phyloP scores from a whole-genome alignment of 1,140 invertebrate genomes.

The Papilio dardanus region DNA sequence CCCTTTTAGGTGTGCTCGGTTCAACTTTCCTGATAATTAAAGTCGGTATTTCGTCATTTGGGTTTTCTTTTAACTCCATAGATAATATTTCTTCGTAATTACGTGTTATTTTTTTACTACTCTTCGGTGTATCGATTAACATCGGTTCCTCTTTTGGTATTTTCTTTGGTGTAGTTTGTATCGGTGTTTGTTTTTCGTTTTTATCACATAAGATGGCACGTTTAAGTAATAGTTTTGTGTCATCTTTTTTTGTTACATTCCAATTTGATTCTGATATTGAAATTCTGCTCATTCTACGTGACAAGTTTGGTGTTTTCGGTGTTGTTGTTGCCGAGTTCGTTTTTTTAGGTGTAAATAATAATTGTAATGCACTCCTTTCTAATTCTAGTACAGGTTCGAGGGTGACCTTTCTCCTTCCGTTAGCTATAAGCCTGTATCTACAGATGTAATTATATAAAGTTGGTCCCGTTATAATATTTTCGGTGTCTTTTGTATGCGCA shows the following conservation, averaged over 20 bases:
- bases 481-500: conserved; percentile 70
- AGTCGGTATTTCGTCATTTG: conserved; percentile 72
- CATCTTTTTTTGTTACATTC: conserved; percentile 75
- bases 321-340: conserved; percentile 47
- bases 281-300: conserved; percentile 71
- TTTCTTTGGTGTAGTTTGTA: conserved; percentile 54
- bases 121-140: conserved; percentile 54
- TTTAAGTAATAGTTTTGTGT: conserved; percentile 77
- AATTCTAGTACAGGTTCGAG: conserved; percentile 76
- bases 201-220: conserved; percentile 76
- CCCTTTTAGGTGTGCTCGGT: conserved; percentile 65
- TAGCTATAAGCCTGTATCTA: conserved; percentile 67
- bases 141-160: conserved; percentile 43
- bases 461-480: conserved; percentile 44
- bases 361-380: conserved; percentile 66
- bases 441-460: conserved; percentile 65
- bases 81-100: conserved; percentile 65
- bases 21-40: conserved; percentile 69
- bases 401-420: conserved; percentile 67
- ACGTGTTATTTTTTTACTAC: conserved; percentile 56
- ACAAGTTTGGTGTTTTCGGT: conserved; percentile 72
- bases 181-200: conserved; percentile 65
- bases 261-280: conserved; percentile 73
- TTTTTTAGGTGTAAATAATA: conserved; percentile 72
- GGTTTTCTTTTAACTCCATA: conserved; percentile 74